Evolutionary conservation across 2,888 invertebrate genomes (phyloP).

Genomic region (Polydrusus cervinus): DNA sequence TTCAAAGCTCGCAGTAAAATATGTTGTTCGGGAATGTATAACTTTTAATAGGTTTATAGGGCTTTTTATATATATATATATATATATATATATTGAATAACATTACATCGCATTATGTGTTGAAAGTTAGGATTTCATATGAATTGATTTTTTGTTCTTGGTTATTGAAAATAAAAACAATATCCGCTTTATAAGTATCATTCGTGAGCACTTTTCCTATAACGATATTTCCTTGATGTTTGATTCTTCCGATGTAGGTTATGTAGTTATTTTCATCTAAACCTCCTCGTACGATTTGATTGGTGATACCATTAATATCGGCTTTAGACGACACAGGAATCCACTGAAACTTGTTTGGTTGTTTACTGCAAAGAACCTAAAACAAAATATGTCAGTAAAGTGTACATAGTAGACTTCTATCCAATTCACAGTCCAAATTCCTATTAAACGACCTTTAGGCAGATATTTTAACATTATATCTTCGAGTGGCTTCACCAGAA

Average conservation of each 20-base stretch:
- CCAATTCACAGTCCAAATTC: no score
- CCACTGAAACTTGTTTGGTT: background rate
- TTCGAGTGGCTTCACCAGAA: no score
- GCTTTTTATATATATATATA: no score
- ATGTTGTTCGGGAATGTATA: no score
- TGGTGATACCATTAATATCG: background rate
- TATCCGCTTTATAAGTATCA: constrained; percentile 10
- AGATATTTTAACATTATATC: no score
- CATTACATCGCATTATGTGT: no score
- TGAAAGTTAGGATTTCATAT: background rate
- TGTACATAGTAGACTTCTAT: no score
- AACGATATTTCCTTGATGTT: constrained; percentile 8
- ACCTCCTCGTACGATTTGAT: constrained; percentile 17
- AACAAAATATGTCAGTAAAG: background rate
- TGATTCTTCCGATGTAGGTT: constrained; percentile 5
- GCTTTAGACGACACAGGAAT: background rate
- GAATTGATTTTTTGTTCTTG: background rate
- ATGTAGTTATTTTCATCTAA: background rate
- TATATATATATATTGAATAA: no score
- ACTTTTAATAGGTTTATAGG: no score
- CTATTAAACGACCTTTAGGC: no score
- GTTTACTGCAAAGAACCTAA: constrained; percentile 6
- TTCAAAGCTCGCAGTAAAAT: no score
- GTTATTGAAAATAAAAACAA: constrained; percentile 2
- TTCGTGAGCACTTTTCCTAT: constrained; percentile 3